Percentiles rank a stretch among this genome's conserved stretches.
Conservation (phyloP, 2,797 vertebrate genomes). For the Alauda arvensis region DNA sequence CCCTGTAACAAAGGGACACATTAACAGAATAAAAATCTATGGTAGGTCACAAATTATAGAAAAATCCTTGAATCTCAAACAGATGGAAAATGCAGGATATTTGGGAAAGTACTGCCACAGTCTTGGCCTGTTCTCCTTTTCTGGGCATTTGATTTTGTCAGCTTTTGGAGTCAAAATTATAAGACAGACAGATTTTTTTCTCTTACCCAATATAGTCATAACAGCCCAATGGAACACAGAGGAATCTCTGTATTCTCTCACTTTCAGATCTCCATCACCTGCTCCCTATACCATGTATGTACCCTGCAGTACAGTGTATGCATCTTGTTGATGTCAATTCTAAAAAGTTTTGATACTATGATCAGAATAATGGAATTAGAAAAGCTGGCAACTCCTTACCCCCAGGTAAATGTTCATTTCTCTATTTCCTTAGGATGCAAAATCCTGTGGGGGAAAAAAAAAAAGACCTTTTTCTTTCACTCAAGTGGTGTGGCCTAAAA, state of each 20-base stretch:
- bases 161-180: not conserved
- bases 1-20: not conserved
- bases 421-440: not conserved
- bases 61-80: not conserved
- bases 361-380: not conserved
- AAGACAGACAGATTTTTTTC: not conserved
- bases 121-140: not conserved
- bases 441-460: not conserved
- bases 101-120: not conserved
- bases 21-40: not conserved
- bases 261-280: not conserved
- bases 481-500: not conserved
- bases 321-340: not conserved
- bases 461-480: not conserved
- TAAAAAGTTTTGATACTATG: not conserved
- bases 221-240: not conserved
- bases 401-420: not conserved
- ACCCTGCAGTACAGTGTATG: not conserved
- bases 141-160: not conserved
- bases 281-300: not conserved
- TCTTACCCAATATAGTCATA: not conserved
- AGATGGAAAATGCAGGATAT: not conserved
- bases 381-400: not conserved
- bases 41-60: not conserved
- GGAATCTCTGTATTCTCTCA: not conserved